Conservation (phyloP, 35 echinoderm and acorn worm species). For the Nesometra sesokonis region DNA sequence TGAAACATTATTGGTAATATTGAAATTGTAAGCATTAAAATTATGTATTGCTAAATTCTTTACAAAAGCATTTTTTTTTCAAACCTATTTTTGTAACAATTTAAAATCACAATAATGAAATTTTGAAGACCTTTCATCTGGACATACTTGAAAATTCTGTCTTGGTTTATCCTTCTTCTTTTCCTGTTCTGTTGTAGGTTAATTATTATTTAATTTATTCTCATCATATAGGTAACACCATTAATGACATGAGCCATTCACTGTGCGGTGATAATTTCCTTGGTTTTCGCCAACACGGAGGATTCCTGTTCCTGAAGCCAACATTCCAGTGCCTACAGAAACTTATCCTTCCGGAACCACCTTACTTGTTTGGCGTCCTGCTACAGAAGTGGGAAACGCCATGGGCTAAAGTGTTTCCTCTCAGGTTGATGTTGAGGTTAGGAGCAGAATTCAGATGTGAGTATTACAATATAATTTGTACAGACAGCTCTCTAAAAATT, state of each 20-base stretch:
- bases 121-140: too few species aligned
- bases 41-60: too few species aligned
- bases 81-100: too few species aligned
- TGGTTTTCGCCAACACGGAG: slow-evolving; percentile 80
- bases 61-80: too few species aligned
- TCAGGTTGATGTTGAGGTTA: slow-evolving; percentile 74
- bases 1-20: too few species aligned
- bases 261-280: slow-evolving; percentile 76
- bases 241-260: slow-evolving; percentile 70
- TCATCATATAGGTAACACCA: slow-evolving; percentile 46
- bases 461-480: too few species aligned
- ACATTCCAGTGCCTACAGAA: slow-evolving; percentile 94
- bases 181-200: too few species aligned
- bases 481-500: too few species aligned
- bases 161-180: too few species aligned
- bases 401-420: slow-evolving; percentile 94
- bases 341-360: slow-evolving; percentile 76
- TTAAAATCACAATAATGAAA: too few species aligned
- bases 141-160: too few species aligned
- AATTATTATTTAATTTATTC: neutral
- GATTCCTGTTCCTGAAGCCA: slow-evolving; percentile 87
- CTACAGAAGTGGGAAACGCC: slow-evolving; percentile 98
- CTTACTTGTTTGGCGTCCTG: slow-evolving; percentile 79
- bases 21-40: too few species aligned
- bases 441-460: slow-evolving; percentile 99